Base-by-base conservation (phyloP, 2,113 vertebrate genomes). In the Zosterops lateralis region DNA sequence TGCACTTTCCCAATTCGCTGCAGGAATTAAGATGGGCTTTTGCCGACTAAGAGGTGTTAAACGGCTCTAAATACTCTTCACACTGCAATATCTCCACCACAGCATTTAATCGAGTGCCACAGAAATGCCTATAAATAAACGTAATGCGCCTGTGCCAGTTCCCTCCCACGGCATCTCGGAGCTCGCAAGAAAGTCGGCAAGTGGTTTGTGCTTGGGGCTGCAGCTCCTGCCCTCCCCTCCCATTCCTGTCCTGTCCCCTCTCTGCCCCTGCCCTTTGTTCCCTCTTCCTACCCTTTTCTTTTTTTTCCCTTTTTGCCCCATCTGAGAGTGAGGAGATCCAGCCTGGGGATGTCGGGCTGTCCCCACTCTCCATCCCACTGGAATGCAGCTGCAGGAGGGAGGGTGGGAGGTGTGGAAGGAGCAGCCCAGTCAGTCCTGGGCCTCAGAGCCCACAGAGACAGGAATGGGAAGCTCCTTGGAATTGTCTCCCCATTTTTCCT, bases 51-150 rank as follows among this genome's bases (percentile, higher is more conserved):
- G 96, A 87, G 92, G 87, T 94, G 96, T 91, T 91, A 95, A 96
- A 93, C 2, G 66, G 95, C 92, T 96, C 91, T 92, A 81, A 93
- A 93, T 87, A 92, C 92, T 96, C 92, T 81, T 93, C 94, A 72
- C 50, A 24, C 91, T 82, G 91, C 95, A 94, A 78, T 92, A 87
- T 92, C 91, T 92, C 92, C 92, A 72, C 92, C 95, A 84, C 92
- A 50, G 93, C 62, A 20, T 95, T 96, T 92, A 95, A 95, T 93
- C 75, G 95, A 96, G 96, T 92, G 95, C 94, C 94, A 94, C 81
- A 91, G 95, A 75, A 95, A 92, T 75, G 89, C 91, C 95, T 94
- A 92, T 94, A 96, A 95, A 95, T 95, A 96, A 93, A 89, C 15
- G 70, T 56, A 89, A 54, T 78, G 38, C 14, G 73, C 92, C 86